These are phyloP conservation scores for Tachina lurida DNA, from an alignment of 2,888 invertebrate genomes.

Conservation along the genomic window DNA sequence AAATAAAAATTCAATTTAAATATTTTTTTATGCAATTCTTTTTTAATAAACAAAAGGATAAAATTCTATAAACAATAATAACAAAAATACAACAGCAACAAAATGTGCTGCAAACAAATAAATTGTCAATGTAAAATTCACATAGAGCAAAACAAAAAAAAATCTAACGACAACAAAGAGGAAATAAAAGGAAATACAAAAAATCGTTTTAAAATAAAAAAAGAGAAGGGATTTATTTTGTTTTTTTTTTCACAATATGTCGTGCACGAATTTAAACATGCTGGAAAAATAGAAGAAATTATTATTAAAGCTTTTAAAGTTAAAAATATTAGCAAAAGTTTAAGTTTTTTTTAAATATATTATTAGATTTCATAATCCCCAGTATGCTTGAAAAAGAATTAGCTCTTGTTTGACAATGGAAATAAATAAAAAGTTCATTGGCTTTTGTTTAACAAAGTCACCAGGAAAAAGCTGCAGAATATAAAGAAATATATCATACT, in stretches of 20 bases:
- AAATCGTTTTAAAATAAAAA: not conserved
- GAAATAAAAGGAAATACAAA: not conserved
- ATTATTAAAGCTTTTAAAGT: not conserved
- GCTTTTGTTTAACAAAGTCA: slow-evolving; percentile 7
- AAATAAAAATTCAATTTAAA: slow-evolving; percentile 20
- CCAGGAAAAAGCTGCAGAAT: not conserved
- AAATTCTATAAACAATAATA: slow-evolving; percentile 2
- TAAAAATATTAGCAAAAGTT: not conserved
- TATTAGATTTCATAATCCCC: not conserved
- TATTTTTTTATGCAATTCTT: slow-evolving; percentile 5
- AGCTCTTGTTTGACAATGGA: not conserved
- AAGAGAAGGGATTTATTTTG: not conserved
- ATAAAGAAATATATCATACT: slow-evolving; percentile 22
- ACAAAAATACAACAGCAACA: not conserved
- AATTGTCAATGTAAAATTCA: slow-evolving; percentile 16
- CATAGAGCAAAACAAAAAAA: slow-evolving; percentile 12
- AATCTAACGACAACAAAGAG: not conserved
- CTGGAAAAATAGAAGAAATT: not conserved
- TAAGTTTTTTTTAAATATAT: not conserved
- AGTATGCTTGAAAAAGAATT: not conserved
- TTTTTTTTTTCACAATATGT: not conserved
- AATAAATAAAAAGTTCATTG: slow-evolving; percentile 28
- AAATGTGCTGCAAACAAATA: slow-evolving; percentile 40
- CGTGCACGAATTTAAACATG: not conserved
- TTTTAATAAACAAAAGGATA: not conserved